Conservation (phyloP, 2,888 invertebrate genomes). For the Cyaniris semiargus region DNA sequence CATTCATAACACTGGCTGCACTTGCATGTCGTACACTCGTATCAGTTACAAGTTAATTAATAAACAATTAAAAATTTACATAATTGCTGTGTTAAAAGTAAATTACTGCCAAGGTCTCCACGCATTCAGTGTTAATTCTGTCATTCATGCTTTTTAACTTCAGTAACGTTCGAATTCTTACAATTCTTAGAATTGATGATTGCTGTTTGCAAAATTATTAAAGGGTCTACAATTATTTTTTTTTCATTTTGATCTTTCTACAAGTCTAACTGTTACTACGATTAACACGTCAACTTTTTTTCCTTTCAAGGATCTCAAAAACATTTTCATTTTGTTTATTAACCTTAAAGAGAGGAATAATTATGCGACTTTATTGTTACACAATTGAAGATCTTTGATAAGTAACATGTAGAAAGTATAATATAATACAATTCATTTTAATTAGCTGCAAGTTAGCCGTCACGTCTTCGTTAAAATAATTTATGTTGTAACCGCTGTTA, state of each 20-base stretch:
- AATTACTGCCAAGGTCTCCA: conserved; percentile 9
- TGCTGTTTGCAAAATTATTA: background rate
- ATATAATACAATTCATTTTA: conserved; percentile 14
- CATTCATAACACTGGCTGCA: background rate
- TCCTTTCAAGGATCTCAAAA: background rate
- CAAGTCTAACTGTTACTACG: background rate
- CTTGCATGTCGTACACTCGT: background rate
- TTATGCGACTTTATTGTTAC: background rate
- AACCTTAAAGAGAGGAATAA: background rate
- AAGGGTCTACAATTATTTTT: background rate
- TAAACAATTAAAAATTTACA: conserved; percentile 11
- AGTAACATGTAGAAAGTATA: conserved; percentile 3
- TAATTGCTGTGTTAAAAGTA: conserved; percentile 15
- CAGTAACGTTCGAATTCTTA: background rate
- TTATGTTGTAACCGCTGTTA: conserved; percentile 11
- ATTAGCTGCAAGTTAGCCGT: conserved; percentile 18
- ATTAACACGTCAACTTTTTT: background rate
- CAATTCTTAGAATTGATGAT: background rate
- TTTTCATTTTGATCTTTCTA: background rate
- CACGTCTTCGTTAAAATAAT: conserved; percentile 12
- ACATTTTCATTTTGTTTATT: background rate
- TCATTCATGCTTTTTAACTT: background rate
- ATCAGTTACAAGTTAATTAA: background rate
- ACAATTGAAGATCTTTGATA: background rate
- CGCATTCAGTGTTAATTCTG: background rate